Conservation (phyloP, 1,140 invertebrate genomes). For the Neodiprion virginianus region DNA sequence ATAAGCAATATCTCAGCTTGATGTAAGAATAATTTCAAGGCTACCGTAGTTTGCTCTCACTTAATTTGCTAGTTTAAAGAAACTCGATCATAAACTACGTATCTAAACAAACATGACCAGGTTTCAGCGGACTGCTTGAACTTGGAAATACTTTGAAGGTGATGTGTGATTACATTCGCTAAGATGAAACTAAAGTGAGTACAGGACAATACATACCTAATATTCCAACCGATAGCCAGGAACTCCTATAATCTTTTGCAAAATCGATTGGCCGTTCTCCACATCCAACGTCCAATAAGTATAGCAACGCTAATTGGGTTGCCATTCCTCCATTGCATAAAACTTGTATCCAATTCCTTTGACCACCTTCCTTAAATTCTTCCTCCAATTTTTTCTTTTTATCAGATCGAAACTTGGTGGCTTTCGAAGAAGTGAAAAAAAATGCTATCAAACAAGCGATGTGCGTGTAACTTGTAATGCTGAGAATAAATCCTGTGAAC, state of each 20-base stretch:
- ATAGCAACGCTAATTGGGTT: conserved; percentile 77
- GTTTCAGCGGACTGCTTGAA: neutral
- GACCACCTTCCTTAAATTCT: conserved; percentile 86
- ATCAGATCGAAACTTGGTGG: conserved; percentile 77
- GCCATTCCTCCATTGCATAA: conserved; percentile 90
- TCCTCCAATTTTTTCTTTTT: conserved; percentile 78
- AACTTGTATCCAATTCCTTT: conserved; percentile 91
- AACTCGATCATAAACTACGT: no score
- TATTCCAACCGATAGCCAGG: conserved; percentile 82
- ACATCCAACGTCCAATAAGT: conserved; percentile 81
- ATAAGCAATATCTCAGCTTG: neutral
- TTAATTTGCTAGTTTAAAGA: no score
- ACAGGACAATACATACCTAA: conserved; percentile 64
- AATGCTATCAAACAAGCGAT: conserved; percentile 76
- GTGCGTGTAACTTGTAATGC: conserved; percentile 81
- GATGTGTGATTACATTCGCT: no score
- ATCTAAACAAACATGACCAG: no score
- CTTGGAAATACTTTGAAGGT: neutral
- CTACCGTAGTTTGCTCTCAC: neutral
- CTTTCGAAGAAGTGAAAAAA: conserved; percentile 82
- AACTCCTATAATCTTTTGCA: conserved; percentile 74
- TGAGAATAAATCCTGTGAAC: conserved; percentile 80
- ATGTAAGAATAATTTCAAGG: neutral
- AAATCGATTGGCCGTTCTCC: conserved; percentile 84
- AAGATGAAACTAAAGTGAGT: no score